Percentiles rank a stretch among this genome's conserved stretches.
Evolutionary conservation across 2,113 vertebrate species (phyloP).

Genomic region (Chaenocephalus aceratus): DNA sequence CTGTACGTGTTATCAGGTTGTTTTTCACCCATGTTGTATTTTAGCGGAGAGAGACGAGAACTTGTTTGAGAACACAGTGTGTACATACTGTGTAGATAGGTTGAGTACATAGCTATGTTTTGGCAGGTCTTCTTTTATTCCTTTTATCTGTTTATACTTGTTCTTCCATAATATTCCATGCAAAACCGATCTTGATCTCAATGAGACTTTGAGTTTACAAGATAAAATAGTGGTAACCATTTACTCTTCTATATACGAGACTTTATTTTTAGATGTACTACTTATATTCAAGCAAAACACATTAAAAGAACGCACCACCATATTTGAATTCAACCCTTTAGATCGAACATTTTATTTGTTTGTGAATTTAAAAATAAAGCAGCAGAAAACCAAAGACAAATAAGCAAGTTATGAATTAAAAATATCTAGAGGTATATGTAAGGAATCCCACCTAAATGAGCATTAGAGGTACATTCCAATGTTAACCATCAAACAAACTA

Average conservation of each 20-base stretch:
- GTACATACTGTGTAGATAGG: not conserved
- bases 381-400: too few species aligned
- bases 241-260: not conserved
- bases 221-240: too few species aligned
- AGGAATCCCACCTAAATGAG: too few species aligned
- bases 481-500: too few species aligned
- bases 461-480: too few species aligned
- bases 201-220: not conserved
- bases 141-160: not conserved
- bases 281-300: not conserved
- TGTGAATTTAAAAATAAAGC: too few species aligned
- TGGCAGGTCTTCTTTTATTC: not conserved
- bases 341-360: too few species aligned
- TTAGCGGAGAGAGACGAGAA: not conserved
- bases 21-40: not conserved
- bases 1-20: not conserved
- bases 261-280: not conserved
- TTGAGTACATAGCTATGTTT: not conserved
- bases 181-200: not conserved
- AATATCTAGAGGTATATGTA: too few species aligned
- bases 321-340: too few species aligned
- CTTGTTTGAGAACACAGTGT: not conserved
- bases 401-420: too few species aligned
- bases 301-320: not conserved
- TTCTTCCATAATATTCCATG: not conserved